Percentiles rank a stretch among this genome's conserved stretches.
Evolutionary conservation across 2,888 invertebrate species (phyloP).

Genomic region (Sminthurinus aureus): DNA sequence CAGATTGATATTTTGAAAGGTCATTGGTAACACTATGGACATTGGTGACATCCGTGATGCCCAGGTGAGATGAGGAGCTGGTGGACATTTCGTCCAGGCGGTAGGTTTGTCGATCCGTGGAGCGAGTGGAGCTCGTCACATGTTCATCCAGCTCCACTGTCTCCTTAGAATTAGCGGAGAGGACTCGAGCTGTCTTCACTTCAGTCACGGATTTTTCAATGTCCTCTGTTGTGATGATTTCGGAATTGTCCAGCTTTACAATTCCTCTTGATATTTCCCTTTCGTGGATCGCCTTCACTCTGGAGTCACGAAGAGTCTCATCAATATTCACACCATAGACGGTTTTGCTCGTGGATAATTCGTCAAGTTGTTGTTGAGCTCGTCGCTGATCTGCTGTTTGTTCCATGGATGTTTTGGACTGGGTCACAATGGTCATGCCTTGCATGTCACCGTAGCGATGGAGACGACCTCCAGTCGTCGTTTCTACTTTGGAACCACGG

Average conservation of each 20-base stretch:
- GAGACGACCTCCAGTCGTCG: constrained; percentile 51
- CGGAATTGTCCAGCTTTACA: constrained; percentile 50
- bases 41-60: constrained; percentile 34
- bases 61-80: constrained; percentile 4
- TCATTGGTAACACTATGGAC: constrained; percentile 31
- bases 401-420: constrained; percentile 57
- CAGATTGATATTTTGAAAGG: constrained; percentile 14
- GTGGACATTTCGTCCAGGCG: constrained; percentile 50
- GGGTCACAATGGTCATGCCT: constrained; percentile 57
- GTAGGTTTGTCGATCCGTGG: constrained; percentile 55
- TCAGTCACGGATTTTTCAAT: constrained; percentile 57
- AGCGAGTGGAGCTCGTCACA: constrained; percentile 53
- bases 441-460: constrained; percentile 57
- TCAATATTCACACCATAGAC: constrained; percentile 58
- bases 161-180: constrained; percentile 30
- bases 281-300: constrained; percentile 54
- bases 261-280: constrained; percentile 56
- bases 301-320: constrained; percentile 44
- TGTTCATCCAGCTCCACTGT: constrained; percentile 55
- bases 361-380: constrained; percentile 53
- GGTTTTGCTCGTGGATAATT: constrained; percentile 42
- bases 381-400: constrained; percentile 55
- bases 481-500: constrained; percentile 56
- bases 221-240: constrained; percentile 57
- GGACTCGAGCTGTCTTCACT: constrained; percentile 50